Evolutionary conservation across 2,888 invertebrate species (phyloP), one percentile per base, ranked within the genome.

Genomic region (Aspidapion aeneum): DNA sequence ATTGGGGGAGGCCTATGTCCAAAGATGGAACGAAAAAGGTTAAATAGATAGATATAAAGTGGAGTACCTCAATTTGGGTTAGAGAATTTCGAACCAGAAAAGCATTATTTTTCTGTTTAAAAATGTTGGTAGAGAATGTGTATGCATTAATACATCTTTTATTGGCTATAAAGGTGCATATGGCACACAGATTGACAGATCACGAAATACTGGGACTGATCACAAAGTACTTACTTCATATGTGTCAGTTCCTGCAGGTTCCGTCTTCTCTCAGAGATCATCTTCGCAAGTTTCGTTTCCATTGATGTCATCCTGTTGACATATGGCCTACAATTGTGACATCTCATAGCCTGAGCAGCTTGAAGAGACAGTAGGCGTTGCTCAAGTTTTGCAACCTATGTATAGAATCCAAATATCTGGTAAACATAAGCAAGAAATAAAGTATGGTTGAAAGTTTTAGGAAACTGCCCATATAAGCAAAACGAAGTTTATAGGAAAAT

Each of bases 221-320:
- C n/a, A n/a, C n/a, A n/a, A n/a, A n/a, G n/a, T n/a, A 35, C 87
- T 83, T 80, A 94, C 94, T 93, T 91, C 84, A 91, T 87, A 75
- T 88, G 88, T 69, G 89, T 87, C 63, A 93, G 83, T 77, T 93
- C 91, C 74, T 88, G 87, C 69, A 94, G 80, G 74, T 92, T 88
- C 60, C 83, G 82, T 68, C 86, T 85, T 69, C 89, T 82, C 77
- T 87, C 90, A 16, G 82, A 80, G 64, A 85, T 80, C 66, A 90
- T 82, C 66, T 82, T 81, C 49, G 83, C 80, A 56, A 92, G 80
- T 68, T 86, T 83, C 21, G 79, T 80, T 74, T 93, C 90, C 58
- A 89, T 81, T 61, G 83, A 85, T 67, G 86, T 84, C 74, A 91
- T 81, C 66, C 86, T 84, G 64, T 84, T 83, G 62, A 89, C 80